Conservation (phyloP, 2,888 invertebrate species). For the Prostheceraeus crozeri region DNA sequence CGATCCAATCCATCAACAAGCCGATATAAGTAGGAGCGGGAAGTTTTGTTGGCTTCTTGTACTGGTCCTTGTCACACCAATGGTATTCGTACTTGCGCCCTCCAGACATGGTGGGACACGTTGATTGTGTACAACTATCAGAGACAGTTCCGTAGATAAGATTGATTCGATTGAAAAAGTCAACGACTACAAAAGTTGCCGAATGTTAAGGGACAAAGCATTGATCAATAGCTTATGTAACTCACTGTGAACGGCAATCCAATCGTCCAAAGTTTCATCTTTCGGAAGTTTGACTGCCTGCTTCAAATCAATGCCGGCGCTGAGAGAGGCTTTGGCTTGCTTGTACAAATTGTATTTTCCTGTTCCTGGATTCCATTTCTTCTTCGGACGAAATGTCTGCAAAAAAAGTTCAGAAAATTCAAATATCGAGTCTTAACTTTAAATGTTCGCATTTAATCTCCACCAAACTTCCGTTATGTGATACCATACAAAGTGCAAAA, state of each 20-base stretch:
- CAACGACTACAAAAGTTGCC: constrained; percentile 66
- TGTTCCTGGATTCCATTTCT: constrained; percentile 76
- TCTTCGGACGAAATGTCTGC: constrained; percentile 85
- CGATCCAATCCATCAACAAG: constrained; percentile 82
- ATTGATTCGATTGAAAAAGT: constrained; percentile 86
- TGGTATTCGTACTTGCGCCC: constrained; percentile 77
- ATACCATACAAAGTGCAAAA: too few species aligned
- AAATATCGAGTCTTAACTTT: too few species aligned
- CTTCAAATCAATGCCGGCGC: constrained; percentile 76
- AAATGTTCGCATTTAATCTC: too few species aligned
- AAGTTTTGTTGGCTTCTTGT: constrained; percentile 65
- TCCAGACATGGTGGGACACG: constrained; percentile 82
- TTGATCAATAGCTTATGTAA: background rate
- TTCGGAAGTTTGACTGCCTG: constrained; percentile 71
- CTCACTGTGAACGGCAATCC: constrained; percentile 81
- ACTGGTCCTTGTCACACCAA: constrained; percentile 77
- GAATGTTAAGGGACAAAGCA: background rate
- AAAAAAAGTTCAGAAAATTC: too few species aligned
- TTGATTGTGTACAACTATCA: constrained; percentile 68
- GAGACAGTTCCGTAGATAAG: constrained; percentile 80
- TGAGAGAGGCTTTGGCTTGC: constrained; percentile 79
- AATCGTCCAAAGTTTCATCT: constrained; percentile 74
- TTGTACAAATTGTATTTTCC: constrained; percentile 77
- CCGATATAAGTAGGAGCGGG: constrained; percentile 76
- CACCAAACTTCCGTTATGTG: too few species aligned